Evolutionary conservation across 2,797 vertebrate species (phyloP).

Genomic region (Chelmon rostratus): DNA sequence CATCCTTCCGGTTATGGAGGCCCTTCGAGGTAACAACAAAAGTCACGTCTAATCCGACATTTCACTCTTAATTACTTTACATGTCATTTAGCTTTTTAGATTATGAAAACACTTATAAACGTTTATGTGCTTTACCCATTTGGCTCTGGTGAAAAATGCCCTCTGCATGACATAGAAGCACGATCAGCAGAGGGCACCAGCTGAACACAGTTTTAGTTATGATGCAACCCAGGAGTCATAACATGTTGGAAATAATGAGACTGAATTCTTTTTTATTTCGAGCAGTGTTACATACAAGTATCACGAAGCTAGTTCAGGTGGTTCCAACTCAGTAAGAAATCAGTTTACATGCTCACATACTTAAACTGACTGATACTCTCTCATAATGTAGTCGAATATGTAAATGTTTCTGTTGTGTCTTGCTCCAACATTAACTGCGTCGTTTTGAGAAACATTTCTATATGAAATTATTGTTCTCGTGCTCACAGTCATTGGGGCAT

Average conservation of each 20-base stretch:
- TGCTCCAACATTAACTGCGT: background rate
- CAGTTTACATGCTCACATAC: background rate
- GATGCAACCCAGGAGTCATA: slow-evolving; percentile 6
- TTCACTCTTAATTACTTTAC: background rate
- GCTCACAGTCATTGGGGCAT: slow-evolving; percentile 2
- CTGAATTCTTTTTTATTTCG: background rate
- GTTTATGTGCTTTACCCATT: background rate
- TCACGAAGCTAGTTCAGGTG: background rate
- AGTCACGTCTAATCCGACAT: background rate
- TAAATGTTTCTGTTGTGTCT: background rate
- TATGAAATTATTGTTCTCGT: background rate
- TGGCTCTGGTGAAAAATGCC: background rate
- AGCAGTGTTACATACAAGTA: background rate
- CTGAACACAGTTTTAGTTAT: slow-evolving; percentile 9
- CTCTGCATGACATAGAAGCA: background rate
- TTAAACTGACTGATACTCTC: background rate
- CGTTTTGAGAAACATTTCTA: background rate
- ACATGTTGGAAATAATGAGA: background rate
- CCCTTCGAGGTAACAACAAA: slow-evolving; percentile 91
- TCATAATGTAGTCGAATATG: background rate
- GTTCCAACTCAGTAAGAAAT: background rate
- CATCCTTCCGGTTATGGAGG: slow-evolving; percentile 96
- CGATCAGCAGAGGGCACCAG: slow-evolving; percentile 25
- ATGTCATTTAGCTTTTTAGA: background rate
- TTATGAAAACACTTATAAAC: background rate